Base-by-base conservation (phyloP, 2,888 invertebrate genomes). In the Thymelicus lineola region DNA sequence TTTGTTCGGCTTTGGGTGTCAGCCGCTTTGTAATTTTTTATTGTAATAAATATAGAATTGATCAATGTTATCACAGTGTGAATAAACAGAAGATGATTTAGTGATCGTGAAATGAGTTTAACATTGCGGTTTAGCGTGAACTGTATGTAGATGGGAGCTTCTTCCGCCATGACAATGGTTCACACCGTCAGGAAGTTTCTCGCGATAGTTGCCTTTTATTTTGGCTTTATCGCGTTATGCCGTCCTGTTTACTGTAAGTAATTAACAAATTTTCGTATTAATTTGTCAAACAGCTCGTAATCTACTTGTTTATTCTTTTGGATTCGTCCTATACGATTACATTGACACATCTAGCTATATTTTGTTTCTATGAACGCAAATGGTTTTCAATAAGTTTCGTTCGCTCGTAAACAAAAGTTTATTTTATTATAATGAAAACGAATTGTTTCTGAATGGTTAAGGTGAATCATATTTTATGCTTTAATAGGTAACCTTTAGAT, bases 1-100 rank as follows among this genome's bases (percentile, higher is more conserved):
- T 91, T 92, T 91, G 93, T 91, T 90, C 93, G 93, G 93, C 91
- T 89, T 93, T 89, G 92, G 90, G 91, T 93, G 93, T 91, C 91
- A 93, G 88, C 89, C 88, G 89, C 86, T 84, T 86, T 85, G 80
- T 86, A 85, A 85, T 88, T 90, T 90, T 88, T 82, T 82, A 82
- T 80, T 84, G 82, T 84, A 83, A 82, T 85, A 88, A 85, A 82
- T 88, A 82, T 83, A 83, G 84, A 87, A 88, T 80, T 85, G 89
- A 80, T 85, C 83, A 83, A 85, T 88, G 84, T 79, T 88, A 83
- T 82, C 80, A 75, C 77, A 79, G 80, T 80, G 71, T 77, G 82
- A 80, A 79, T 87, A 83, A 86, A 85, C 80, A 83, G 78, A 91
- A 87, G 85, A 93, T 93, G 93, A 81, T 86, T 75, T 88, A 84